Evolutionary conservation across 1,140 invertebrate species (phyloP).

Genomic region (Phocides pigmalion): DNA sequence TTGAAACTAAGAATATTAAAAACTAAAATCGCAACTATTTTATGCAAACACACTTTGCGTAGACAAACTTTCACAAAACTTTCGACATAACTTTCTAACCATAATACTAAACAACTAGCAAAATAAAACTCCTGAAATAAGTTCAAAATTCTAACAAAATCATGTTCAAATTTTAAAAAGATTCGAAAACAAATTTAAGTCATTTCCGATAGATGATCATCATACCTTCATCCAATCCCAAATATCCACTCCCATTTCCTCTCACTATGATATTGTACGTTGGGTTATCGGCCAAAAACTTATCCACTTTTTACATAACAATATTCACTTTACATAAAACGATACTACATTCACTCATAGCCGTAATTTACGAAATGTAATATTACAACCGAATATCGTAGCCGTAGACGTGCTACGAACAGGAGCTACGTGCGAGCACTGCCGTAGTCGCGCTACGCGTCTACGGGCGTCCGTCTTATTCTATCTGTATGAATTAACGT

Average conservation of each 20-base stretch:
- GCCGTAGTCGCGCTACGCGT: slow-evolving; percentile 60
- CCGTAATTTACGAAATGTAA: slow-evolving; percentile 48
- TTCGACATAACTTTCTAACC: too few species aligned
- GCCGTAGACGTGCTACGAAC: slow-evolving; percentile 67
- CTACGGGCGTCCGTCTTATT: slow-evolving; percentile 53
- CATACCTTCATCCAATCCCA: slow-evolving; percentile 72
- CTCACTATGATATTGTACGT: slow-evolving; percentile 80
- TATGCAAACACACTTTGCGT: not conserved
- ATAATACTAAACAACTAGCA: too few species aligned
- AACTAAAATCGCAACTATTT: not conserved
- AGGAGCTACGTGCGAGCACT: slow-evolving; percentile 58
- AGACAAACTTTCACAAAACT: too few species aligned
- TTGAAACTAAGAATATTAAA: too few species aligned
- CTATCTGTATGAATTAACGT: slow-evolving; percentile 32
- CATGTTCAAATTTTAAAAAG: too few species aligned
- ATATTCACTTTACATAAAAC: slow-evolving; percentile 50
- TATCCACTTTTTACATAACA: slow-evolving; percentile 82
- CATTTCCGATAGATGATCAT: slow-evolving; percentile 35
- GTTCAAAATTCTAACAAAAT: too few species aligned
- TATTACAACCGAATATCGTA: slow-evolving; percentile 26
- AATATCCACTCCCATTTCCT: slow-evolving; percentile 70
- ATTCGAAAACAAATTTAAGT: slow-evolving; percentile 22
- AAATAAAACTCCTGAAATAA: too few species aligned
- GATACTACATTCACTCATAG: slow-evolving; percentile 48
- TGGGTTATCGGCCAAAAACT: slow-evolving; percentile 65